Evolutionary conservation across 2,113 vertebrate genomes (phyloP).

Genomic region (Gymnocephalus cernua): DNA sequence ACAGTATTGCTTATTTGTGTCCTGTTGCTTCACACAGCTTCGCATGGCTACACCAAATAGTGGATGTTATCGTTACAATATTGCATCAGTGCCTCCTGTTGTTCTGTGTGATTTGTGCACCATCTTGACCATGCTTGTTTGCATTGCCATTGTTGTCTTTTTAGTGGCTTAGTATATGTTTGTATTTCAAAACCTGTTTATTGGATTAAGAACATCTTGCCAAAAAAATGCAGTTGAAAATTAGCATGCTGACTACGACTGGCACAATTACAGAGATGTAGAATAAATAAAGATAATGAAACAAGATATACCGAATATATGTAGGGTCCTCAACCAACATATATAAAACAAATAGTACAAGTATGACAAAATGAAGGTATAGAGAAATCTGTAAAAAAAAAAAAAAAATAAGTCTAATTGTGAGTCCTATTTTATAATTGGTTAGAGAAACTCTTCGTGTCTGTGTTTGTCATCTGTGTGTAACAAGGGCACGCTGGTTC

Average conservation of each 20-base stretch:
- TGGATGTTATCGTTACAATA: no score
- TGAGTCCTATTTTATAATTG: not conserved
- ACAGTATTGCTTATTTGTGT: not conserved
- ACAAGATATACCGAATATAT: not conserved
- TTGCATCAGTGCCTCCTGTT: not conserved
- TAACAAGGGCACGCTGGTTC: conserved; percentile 20
- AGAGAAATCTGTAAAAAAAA: not conserved
- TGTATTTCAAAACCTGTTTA: not conserved
- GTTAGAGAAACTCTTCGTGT: conserved; percentile 7
- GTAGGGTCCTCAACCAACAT: not conserved
- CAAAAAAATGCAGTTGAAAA: not conserved
- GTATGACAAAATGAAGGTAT: not conserved
- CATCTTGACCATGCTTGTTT: not conserved
- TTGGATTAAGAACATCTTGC: not conserved
- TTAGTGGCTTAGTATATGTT: not conserved
- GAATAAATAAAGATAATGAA: not conserved
- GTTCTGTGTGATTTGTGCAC: not conserved
- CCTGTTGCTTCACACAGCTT: not conserved
- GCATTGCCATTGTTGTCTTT: not conserved
- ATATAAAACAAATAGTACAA: not conserved
- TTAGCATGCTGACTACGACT: not conserved
- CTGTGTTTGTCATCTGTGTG: conserved; percentile 35
- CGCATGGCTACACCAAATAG: not conserved
- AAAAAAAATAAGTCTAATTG: no score
- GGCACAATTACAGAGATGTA: not conserved